Conservation (phyloP, 2,113 vertebrate species). For the Rhodinocichla rosea region DNA sequence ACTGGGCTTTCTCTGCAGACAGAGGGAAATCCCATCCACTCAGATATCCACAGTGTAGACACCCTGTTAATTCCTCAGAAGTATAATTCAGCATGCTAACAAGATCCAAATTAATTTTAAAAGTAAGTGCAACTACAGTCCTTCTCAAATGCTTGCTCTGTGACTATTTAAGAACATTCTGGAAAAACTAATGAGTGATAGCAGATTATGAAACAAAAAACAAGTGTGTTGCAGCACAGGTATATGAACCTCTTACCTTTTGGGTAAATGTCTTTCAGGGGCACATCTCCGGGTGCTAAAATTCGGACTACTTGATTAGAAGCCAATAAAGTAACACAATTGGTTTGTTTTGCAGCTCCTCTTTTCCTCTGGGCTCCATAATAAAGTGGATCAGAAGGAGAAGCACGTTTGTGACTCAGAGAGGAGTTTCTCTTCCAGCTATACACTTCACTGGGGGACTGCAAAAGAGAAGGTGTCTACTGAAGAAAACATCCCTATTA, state of each 20-base stretch:
- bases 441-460: conserved; percentile 95
- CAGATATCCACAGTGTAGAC: background rate
- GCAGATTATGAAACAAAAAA: background rate
- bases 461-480: background rate
- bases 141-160: background rate
- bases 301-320: conserved; percentile 90
- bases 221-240: background rate
- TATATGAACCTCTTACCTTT: conserved; percentile 80
- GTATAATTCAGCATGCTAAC: background rate
- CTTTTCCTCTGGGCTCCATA: conserved; percentile 70
- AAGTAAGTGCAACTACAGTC: background rate
- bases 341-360: conserved; percentile 74
- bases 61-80: background rate
- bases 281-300: conserved; percentile 84
- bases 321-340: conserved; percentile 82
- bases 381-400: conserved; percentile 71
- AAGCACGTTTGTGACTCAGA: conserved; percentile 59
- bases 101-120: background rate
- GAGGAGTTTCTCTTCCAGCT: conserved; percentile 82
- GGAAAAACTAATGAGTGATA: background rate
- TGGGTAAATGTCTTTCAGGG: conserved; percentile 88
- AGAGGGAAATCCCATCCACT: background rate
- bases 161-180: background rate
- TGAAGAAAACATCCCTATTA: background rate
- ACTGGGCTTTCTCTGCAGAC: background rate